Evolutionary conservation across 2,113 vertebrate species (phyloP).

Genomic region (Acrocephalus arundinaceus): DNA sequence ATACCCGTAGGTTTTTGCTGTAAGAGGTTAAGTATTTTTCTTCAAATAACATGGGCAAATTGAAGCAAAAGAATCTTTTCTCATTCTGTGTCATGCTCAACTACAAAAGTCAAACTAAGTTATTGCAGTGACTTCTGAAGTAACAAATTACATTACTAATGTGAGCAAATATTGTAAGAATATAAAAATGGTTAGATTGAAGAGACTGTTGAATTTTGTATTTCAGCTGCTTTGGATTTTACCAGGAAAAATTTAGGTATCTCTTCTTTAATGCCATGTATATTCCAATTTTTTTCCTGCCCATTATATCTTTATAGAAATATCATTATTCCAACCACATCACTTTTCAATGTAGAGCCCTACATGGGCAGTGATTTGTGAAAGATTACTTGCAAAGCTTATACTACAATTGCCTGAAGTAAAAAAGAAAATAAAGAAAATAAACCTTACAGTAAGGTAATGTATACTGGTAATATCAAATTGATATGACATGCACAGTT

Average conservation of each 20-base stretch:
- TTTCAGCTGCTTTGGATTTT: slow-evolving; percentile 38
- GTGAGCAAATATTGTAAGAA: not conserved
- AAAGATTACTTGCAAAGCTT: slow-evolving; percentile 43
- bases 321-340: slow-evolving; percentile 61
- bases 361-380: slow-evolving; percentile 50
- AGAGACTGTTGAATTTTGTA: not conserved
- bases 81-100: not conserved
- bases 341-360: slow-evolving; percentile 22
- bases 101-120: not conserved
- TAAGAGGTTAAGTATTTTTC: not conserved
- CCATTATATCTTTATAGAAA: slow-evolving; percentile 39
- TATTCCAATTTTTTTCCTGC: slow-evolving; percentile 4
- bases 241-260: slow-evolving; percentile 10
- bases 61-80: not conserved
- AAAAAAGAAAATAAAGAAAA: not conserved
- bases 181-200: not conserved
- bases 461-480: slow-evolving; percentile 49
- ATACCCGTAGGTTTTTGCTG: not conserved
- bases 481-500: slow-evolving; percentile 57
- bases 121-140: not conserved
- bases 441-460: slow-evolving; percentile 22
- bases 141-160: not conserved
- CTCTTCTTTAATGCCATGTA: not conserved
- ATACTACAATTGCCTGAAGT: not conserved
- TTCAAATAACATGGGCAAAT: not conserved